A percentile compares a stretch with the other conserved stretches of the same genome.
These are phyloP conservation scores for Limanda limanda DNA, from an alignment of 2,113 vertebrate genomes.

Conservation along the genomic window DNA sequence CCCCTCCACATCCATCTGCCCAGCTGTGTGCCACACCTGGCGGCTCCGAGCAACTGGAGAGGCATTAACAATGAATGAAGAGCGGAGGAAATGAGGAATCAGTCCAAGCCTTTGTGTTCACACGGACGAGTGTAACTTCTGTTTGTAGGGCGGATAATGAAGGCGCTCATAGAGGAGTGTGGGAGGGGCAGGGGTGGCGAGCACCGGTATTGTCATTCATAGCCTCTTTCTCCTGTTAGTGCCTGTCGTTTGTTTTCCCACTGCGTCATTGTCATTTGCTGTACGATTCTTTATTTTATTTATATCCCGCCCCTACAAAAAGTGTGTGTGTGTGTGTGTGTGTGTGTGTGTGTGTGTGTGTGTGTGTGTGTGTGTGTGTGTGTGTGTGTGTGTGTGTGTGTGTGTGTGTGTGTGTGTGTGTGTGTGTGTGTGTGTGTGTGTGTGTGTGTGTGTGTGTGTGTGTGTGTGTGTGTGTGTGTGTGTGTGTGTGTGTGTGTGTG, in stretches of 20 bases:
- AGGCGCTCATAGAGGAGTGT: conserved; percentile 42
- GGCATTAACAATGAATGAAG: conserved; percentile 61
- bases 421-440: background rate
- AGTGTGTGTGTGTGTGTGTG: conserved; percentile 20
- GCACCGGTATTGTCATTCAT: conserved; percentile 64
- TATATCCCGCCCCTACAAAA: conserved; percentile 36
- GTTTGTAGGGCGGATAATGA: conserved; percentile 63
- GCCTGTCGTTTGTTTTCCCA: conserved; percentile 52
- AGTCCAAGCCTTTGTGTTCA: conserved; percentile 44
- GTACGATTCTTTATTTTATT: conserved; percentile 21
- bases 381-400: background rate
- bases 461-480: background rate
- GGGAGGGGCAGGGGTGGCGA: conserved; percentile 39
- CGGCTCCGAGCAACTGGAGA: conserved; percentile 43
- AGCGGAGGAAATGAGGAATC: conserved; percentile 53
- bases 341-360: conserved; percentile 15
- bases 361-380: conserved; percentile 8
- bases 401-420: conserved; percentile 8
- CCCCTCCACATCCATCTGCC: conserved; percentile 45
- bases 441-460: conserved; percentile 8
- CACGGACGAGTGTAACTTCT: conserved; percentile 31
- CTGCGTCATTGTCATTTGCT: conserved; percentile 58
- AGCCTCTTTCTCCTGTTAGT: conserved; percentile 43
- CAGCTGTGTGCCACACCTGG: conserved; percentile 65
- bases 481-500: conserved; percentile 4